Base-by-base conservation (phyloP, 2,888 invertebrate species). In the Scaeva pyrastri region DNA sequence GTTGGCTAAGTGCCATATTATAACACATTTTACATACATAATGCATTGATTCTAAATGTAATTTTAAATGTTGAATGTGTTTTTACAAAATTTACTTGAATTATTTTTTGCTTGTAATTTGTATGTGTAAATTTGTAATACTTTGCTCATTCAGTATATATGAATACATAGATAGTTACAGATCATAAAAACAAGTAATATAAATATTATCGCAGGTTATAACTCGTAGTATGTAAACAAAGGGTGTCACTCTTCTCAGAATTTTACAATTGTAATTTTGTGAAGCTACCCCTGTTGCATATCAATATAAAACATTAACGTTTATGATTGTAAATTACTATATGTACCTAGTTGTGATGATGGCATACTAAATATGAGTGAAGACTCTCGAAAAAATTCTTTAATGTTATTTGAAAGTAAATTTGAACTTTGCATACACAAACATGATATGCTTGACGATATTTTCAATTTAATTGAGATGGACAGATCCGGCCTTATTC, bases 401-500 rank as follows among this genome's bases (percentile, higher is more conserved):
- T 76, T 26, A 12, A 48, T 75, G 26, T 14, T 52, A 80, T 76
- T 43, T 66, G 21, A 74, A 81, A 81, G 66, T 58, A 76, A 68
- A 68, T 68, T 43, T 36, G 43, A 60, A 79, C 72, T 82, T 66
- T 41, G 43, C 36, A 56, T 72, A 39, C 48, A 16, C 12, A 36
- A 39, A 14, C 39, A 45, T 52, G 23, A 64, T 71, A 19, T 39
- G 60, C 75, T 36, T 68, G 75, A 78, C 78, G 60, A 64, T 78
- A 79, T 66, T 62, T 48, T 78, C 56, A 7, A 74, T 86, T 86
- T 70, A 79, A 87, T 87, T 87, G 74, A 83, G 78, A 87, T 87
- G 78, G 87, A 87, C 87, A 87, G 83, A 87, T 87, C 87, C 87
- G 87, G 87, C 72, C 87, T 87, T 83, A 83, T 72, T 83, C 60